Base-by-base conservation (phyloP, 1,140 invertebrate genomes). In the Hermetia illucens region DNA sequence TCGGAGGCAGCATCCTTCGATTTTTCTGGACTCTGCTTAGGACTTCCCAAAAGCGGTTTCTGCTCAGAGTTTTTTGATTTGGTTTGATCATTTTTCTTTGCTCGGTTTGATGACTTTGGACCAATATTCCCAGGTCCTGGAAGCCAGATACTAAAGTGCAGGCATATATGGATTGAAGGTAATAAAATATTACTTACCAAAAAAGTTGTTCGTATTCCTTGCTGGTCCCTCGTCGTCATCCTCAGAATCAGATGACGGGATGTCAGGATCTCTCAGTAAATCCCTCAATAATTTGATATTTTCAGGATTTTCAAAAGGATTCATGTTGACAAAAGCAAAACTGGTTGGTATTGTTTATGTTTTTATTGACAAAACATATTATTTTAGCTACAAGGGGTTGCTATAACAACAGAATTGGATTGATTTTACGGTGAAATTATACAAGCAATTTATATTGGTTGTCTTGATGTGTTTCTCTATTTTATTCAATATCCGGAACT, bases 271-370 rank as follows among this genome's bases (percentile, higher is more conserved):
- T 39, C 46, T 44, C 12, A 58, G 27, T 1, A 58, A 43, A 24
- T 47, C 41, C 18, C 46, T 45, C 29, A 58, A 34, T 35, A 52
- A 39, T 5, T 37, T 38, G 31, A 58, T 34, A 38, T 50, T 49
- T 15, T 58, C 54, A 1, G 48, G 49, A 48, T 52, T 50, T 12
- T 58, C 51, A 22, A 58, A 58, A 2, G 55, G 13, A 21, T 55
- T 53, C 55, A 58, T 58, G n/a, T n/a, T n/a, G n/a, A n/a, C n/a
- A n/a, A n/a, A n/a, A n/a, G n/a, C n/a, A n/a, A n/a, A n/a, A n/a
- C n/a, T n/a, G n/a, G n/a, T n/a, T n/a, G n/a, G n/a, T n/a, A n/a
- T n/a, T n/a, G n/a, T n/a, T n/a, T n/a, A n/a, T n/a, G n/a, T n/a
- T n/a, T n/a, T n/a, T n/a, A n/a, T n/a, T n/a, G n/a, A n/a, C n/a